Evolutionary conservation across 1,140 invertebrate genomes (phyloP).

Genomic region (Drosophila lacertosa): DNA sequence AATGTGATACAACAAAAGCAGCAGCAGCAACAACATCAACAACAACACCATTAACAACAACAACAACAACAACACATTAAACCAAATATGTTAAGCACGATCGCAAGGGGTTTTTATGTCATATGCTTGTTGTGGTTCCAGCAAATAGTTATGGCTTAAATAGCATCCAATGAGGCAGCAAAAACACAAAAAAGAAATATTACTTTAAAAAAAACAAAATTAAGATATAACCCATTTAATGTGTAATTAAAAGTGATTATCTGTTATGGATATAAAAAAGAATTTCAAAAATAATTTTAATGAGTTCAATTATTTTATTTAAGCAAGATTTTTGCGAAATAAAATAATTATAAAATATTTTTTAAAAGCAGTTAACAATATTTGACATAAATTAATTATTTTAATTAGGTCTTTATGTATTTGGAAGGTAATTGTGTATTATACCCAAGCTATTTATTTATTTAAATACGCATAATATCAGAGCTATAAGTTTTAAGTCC

Average conservation of each 20-base stretch:
- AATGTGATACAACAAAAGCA: constrained; percentile 17
- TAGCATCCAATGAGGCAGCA: constrained; percentile 4
- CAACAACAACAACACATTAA: constrained; percentile 4
- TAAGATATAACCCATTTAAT: not conserved
- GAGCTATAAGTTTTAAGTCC: too few relatives aligned
- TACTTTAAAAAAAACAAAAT: not conserved
- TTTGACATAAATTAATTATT: too few relatives aligned
- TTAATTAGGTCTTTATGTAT: too few relatives aligned
- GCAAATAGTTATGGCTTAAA: constrained; percentile 15
- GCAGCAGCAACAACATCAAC: not conserved
- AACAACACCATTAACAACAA: not conserved
- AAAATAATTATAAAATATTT: too few relatives aligned
- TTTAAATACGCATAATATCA: too few relatives aligned
- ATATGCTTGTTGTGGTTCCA: constrained; percentile 17
- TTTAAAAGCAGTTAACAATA: too few relatives aligned
- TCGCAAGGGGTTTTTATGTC: constrained; percentile 16
- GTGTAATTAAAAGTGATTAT: not conserved
- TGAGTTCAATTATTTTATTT: not conserved
- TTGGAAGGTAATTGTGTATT: too few relatives aligned
- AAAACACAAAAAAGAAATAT: constrained; percentile 1
- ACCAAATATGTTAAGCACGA: constrained; percentile 26
- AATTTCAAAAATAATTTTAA: not conserved
- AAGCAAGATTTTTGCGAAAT: too few relatives aligned
- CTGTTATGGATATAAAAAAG: not conserved
- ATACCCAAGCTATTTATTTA: too few relatives aligned